Percentiles rank a stretch among this genome's conserved stretches.
Evolutionary conservation across 1,140 invertebrate genomes (phyloP).

Genomic region (Lepidotrigona ventralis): DNA sequence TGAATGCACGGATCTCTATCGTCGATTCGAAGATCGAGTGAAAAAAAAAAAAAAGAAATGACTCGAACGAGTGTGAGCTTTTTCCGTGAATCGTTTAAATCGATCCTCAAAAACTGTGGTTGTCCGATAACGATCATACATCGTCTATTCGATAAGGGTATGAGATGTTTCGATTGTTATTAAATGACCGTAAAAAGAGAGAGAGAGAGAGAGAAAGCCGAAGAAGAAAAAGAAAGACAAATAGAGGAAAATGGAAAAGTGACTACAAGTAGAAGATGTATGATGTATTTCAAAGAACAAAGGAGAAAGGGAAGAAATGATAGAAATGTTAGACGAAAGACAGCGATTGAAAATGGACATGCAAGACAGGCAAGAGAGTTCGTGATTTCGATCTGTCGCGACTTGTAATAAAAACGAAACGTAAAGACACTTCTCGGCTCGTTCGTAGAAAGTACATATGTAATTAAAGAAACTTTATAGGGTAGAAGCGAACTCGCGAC

Average conservation of each 20-base stretch:
- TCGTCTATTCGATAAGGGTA: background rate
- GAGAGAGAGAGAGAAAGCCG: accelerated
- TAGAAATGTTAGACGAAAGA: background rate
- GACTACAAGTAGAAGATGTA: background rate
- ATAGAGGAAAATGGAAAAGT: background rate
- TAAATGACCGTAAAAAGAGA: background rate
- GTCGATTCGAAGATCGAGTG: background rate
- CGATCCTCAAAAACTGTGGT: background rate
- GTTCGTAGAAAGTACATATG: slow-evolving; percentile 12
- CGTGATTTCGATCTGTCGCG: background rate
- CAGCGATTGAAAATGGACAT: background rate
- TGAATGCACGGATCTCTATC: background rate
- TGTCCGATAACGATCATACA: background rate
- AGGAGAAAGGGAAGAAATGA: background rate
- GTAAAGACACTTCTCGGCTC: slow-evolving; percentile 10
- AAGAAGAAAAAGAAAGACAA: too few species aligned
- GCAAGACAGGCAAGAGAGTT: background rate
- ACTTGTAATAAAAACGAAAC: background rate
- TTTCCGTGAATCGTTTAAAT: background rate
- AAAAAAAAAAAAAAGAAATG: too few species aligned
- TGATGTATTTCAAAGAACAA: background rate
- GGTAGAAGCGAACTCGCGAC: slow-evolving; percentile 8
- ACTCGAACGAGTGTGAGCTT: background rate
- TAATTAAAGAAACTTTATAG: background rate
- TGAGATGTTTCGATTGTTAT: background rate